Evolutionary conservation across 2,888 invertebrate species (phyloP), one percentile per base, ranked within the genome.

Genomic region (Sphaerophoria taeniata): DNA sequence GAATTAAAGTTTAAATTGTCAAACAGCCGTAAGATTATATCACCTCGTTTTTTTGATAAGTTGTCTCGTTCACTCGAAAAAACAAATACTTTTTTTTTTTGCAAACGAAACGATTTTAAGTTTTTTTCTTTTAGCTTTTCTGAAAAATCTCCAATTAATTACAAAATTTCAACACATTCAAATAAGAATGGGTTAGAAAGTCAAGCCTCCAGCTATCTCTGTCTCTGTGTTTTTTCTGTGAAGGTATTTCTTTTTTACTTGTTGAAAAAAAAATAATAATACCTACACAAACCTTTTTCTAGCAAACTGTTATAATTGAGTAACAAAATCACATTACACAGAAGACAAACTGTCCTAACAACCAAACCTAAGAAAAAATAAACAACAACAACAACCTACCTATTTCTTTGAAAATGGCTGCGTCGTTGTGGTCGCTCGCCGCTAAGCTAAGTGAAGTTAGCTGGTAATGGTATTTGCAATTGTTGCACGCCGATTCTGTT

Each of bases 111-210:
- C 51, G 69, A 74, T 63, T 63, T 84, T 78, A 71, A 24, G 60
- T 76, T 43, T 9, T 24, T 76, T 76, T 61, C 72, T 60, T 63
- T 55, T 73, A 43, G 49, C 16, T 58, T 71, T 78, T 61, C 16
- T 67, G 49, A 67, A 69, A 63, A 70, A 65, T 24, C 9, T 39
- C 47, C 36, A 24, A 24, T 24, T 36, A 58, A 73, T 72, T 65
- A 61, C 56, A 60, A 67, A 79, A 73, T 63, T 73, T 69, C 72
- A 63, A 71, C 24, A 80, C 80, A 81, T 47, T 24, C 24, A 63
- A 47, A 76, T 51, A 47, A 67, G 80, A 81, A 81, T 76, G 81
- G 76, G 85, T 81, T 85, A 77, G 85, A 85, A 85, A 80, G 76
- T 85, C 76, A 70, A 80, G 71, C 75, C 56, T 51, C 69, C 71